Conservation (phyloP, 2,113 vertebrate species). For the Nycticryphes semicollaris region DNA sequence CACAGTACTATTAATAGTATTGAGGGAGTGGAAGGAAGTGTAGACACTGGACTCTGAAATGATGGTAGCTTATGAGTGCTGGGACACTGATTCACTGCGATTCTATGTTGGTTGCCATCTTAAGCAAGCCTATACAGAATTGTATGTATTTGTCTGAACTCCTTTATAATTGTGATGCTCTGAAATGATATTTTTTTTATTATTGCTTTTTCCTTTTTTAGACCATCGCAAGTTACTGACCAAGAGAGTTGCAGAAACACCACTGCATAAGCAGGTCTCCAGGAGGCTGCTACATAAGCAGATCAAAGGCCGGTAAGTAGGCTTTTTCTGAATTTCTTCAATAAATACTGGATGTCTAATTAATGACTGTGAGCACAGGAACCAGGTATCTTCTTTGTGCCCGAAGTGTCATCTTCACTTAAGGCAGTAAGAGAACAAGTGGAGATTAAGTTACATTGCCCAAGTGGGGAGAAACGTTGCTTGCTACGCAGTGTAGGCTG, state of each 20-base stretch:
- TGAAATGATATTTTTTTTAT: neutral
- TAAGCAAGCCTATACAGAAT: neutral
- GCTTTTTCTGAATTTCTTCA: neutral
- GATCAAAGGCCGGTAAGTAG: slow-evolving; percentile 86
- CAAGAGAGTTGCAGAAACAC: slow-evolving; percentile 90
- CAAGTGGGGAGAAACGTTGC: neutral
- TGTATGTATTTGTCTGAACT: neutral
- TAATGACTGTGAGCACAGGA: neutral
- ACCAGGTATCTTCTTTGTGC: neutral
- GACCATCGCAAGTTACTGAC: slow-evolving; percentile 84
- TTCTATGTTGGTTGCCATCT: neutral
- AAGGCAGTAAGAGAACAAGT: neutral
- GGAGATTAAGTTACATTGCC: neutral
- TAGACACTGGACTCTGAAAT: neutral
- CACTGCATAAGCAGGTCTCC: slow-evolving; percentile 89
- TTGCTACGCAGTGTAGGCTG: neutral
- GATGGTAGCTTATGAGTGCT: neutral
- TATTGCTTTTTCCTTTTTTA: slow-evolving; percentile 37
- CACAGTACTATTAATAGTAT: neutral
- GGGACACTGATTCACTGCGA: neutral
- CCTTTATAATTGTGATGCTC: neutral
- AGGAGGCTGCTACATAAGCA: slow-evolving; percentile 86
- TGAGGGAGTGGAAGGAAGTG: neutral
- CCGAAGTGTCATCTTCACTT: neutral
- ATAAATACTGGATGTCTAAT: neutral